Evolutionary conservation across 2,113 vertebrate genomes (phyloP).

Genomic region (Carassius auratus): DNA sequence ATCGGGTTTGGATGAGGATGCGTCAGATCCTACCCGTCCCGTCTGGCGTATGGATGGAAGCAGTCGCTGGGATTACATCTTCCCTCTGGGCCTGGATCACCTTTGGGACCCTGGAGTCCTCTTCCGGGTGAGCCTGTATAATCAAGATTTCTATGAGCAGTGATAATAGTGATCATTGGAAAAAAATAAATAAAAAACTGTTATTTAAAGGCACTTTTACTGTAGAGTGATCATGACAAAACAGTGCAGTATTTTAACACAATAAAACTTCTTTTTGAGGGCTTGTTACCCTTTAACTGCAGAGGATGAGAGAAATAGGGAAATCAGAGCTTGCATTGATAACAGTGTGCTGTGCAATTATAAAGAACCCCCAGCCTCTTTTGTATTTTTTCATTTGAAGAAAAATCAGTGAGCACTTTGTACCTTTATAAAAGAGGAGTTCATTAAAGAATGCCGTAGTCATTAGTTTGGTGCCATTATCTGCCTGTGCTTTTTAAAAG

Average conservation of each 20-base stretch:
- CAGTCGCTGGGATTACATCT: constrained; percentile 87
- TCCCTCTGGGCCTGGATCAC: constrained; percentile 81
- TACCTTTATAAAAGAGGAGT: constrained; percentile 8
- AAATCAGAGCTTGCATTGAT: neutral
- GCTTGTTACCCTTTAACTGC: constrained; percentile 23
- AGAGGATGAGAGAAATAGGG: neutral
- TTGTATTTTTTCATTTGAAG: constrained; percentile 38
- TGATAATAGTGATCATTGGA: neutral
- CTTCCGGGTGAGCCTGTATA: constrained; percentile 76
- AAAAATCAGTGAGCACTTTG: constrained; percentile 10
- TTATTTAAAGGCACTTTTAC: neutral
- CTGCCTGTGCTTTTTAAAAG: constrained; percentile 17
- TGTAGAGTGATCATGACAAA: neutral
- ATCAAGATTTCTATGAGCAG: constrained; percentile 47
- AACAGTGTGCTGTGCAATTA: neutral
- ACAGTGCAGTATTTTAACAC: neutral
- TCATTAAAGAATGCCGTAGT: constrained; percentile 38
- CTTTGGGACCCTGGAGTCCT: constrained; percentile 77
- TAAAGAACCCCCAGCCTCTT: constrained; percentile 13
- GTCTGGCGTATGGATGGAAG: constrained; percentile 64
- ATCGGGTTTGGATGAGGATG: neutral
- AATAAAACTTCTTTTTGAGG: neutral
- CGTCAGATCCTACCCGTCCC: constrained; percentile 68
- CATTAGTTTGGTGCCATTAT: constrained; percentile 48
- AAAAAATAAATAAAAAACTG: no score